A percentile compares a stretch with the other conserved stretches of the same genome.
Conservation (phyloP, 2,113 vertebrate genomes). For the Pantherophis guttatus region DNA sequence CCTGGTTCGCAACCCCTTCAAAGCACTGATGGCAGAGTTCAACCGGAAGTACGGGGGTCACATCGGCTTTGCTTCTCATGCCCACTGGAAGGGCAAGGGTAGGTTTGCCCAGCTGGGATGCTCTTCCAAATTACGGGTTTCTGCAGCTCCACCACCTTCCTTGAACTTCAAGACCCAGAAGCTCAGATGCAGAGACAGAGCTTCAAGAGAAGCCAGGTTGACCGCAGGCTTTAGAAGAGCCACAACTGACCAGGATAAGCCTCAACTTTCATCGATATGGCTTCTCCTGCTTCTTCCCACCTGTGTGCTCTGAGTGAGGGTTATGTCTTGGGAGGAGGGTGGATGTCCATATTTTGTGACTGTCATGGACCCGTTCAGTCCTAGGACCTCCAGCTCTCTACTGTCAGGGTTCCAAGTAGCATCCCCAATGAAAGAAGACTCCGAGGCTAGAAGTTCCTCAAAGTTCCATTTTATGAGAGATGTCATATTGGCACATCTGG, state of each 20-base stretch:
- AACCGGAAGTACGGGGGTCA: constrained; percentile 96
- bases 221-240: background rate
- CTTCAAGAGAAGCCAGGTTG: background rate
- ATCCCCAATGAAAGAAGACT: too few species aligned
- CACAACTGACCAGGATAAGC: background rate
- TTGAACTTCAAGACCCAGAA: background rate
- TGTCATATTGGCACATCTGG: too few species aligned
- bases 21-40: constrained; percentile 97
- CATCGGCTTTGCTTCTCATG: constrained; percentile 91
- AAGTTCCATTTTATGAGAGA: too few species aligned
- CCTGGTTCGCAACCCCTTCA: constrained; percentile 95
- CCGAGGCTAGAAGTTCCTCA: too few species aligned
- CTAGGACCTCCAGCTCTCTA: background rate
- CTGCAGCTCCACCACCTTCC: background rate
- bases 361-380: background rate
- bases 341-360: background rate
- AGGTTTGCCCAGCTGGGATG: background rate
- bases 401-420: too few species aligned
- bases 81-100: constrained; percentile 98
- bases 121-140: background rate
- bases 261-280: background rate
- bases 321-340: background rate
- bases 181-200: background rate
- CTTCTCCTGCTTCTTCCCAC: background rate
- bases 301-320: background rate